Evolutionary conservation across 2,113 vertebrate species (phyloP).

Genomic region (Aldabrachelys gigantea): DNA sequence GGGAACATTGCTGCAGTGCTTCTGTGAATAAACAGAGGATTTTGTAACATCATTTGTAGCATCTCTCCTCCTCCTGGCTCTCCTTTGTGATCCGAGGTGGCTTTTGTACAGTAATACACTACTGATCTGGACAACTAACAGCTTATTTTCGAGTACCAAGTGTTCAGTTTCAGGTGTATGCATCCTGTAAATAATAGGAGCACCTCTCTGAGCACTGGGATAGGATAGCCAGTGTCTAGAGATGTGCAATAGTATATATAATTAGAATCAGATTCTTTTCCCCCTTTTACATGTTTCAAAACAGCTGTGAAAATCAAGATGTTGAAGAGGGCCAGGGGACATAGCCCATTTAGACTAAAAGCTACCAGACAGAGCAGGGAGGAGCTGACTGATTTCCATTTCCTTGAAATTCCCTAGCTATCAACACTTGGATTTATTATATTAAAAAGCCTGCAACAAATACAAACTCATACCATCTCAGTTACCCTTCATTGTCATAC

Average conservation of each 20-base stretch:
- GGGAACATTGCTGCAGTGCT: fast-evolving
- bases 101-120: background rate
- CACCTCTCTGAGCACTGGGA: background rate
- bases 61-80: background rate
- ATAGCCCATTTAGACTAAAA: fast-evolving
- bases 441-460: background rate
- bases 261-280: background rate
- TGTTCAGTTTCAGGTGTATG: fast-evolving
- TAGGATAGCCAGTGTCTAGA: background rate
- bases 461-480: background rate
- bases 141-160: background rate
- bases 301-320: background rate
- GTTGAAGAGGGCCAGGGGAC: background rate
- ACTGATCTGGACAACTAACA: fast-evolving
- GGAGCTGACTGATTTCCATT: background rate
- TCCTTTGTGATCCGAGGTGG: background rate
- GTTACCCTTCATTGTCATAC: background rate
- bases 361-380: background rate
- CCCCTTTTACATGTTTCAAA: background rate
- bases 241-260: fast-evolving
- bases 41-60: background rate
- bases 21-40: background rate
- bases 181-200: fast-evolving
- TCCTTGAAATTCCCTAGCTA: background rate
- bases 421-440: background rate